Base-by-base conservation (phyloP, 1,140 invertebrate genomes). In the Pogonus chalceus region DNA sequence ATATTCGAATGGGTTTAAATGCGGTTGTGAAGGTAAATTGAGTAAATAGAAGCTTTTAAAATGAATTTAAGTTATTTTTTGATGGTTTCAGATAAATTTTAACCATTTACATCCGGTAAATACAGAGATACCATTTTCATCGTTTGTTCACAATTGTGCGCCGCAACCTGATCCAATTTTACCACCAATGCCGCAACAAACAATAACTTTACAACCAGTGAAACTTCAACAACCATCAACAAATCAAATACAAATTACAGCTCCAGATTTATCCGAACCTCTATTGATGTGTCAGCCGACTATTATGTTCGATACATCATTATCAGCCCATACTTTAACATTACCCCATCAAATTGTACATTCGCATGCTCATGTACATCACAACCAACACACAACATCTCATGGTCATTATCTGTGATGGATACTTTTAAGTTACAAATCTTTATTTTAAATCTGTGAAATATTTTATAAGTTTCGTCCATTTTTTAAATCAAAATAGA, bases 131-230 rank as follows among this genome's bases (percentile, higher is more conserved):
- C 52, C 59, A 31, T 63, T 54, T 54, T 24, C 64, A 37, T 68
- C 65, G 52, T 68, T 67, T 60, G 65, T 68, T 2, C 68, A 69
- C 53, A 53, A 55, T 21, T 69, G 68, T 60, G 55, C 63, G n/a
- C 62, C 66, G 4, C 60, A 64, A 51, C 43, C 54, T 24, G 64
- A 67, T 51, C 37, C 58, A 20, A 62, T 62, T 16, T 62, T 61
- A 51, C 59, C 51, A 9, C 37, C 37, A 16, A 10, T 43, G 18
- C 26, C 26, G 14, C 37, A 9, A 3, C 9, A 9, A 43, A 43
- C 37, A 16, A 43, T 16, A 9, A 43, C 18, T 43, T 10, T 12
- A 18, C 9, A 12, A 43, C 18, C 37, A 4, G 18, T 18, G 18
- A 43, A 43, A 9, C 9, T 4, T 43, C 18, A 4, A 18, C 9